Evolutionary conservation across 2,113 vertebrate species (phyloP).

Genomic region (Cephalopterus ornatus): DNA sequence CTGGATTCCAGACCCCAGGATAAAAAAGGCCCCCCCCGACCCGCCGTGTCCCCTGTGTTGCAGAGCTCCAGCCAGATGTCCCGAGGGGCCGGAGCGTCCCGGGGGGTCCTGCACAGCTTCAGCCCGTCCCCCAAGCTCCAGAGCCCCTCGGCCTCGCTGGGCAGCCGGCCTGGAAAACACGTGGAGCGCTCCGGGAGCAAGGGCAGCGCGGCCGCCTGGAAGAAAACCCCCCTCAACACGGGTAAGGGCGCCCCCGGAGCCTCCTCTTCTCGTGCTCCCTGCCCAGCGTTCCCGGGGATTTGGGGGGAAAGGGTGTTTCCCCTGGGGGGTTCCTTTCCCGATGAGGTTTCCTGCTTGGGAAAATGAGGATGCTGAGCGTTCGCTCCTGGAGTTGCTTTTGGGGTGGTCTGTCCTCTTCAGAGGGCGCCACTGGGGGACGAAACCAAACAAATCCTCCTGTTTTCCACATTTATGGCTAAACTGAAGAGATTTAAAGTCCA

Average conservation of each 20-base stretch:
- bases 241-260: too few relatives aligned
- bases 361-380: not conserved
- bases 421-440: not conserved
- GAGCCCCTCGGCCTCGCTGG: slow-evolving; percentile 79
- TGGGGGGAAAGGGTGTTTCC: not conserved
- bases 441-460: not conserved
- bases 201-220: slow-evolving; percentile 83
- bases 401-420: not conserved
- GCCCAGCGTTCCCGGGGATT: not conserved
- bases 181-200: slow-evolving; percentile 79
- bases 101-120: slow-evolving; percentile 84
- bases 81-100: slow-evolving; percentile 46
- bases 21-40: too few relatives aligned
- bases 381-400: not conserved
- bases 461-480: not conserved
- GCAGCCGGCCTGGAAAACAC: slow-evolving; percentile 85
- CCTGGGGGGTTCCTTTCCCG: not conserved
- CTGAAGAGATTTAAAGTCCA: fast-evolving
- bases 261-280: too few relatives aligned
- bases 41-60: not conserved
- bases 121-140: slow-evolving; percentile 88
- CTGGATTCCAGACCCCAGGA: not conserved
- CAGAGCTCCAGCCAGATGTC: not conserved
- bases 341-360: not conserved
- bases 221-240: slow-evolving; percentile 78